Conservation (phyloP, 2,888 invertebrate species). For the Ariolimax columbianus region DNA sequence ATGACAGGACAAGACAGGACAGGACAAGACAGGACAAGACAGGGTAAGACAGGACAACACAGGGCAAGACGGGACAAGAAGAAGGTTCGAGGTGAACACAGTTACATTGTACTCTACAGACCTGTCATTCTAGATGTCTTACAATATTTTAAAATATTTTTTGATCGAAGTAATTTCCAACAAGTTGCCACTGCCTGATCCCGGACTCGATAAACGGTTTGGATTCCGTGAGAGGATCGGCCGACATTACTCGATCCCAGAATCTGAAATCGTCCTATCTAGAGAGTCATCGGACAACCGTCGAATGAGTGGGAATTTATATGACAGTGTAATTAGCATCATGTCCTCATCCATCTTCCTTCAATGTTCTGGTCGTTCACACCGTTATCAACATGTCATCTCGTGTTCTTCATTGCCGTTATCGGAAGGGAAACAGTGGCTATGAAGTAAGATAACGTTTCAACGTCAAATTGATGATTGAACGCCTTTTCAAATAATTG, state of each 20-base stretch:
- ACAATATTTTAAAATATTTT: neutral
- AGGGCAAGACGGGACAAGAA: too few relatives aligned
- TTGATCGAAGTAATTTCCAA: neutral
- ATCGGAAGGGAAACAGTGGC: too few relatives aligned
- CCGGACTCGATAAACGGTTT: neutral
- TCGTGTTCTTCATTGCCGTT: too few relatives aligned
- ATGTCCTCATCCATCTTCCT: neutral
- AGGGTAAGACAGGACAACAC: too few relatives aligned
- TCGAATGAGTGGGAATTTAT: neutral
- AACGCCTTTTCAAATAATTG: too few relatives aligned
- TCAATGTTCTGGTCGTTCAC: neutral
- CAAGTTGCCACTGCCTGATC: neutral
- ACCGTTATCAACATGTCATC: too few relatives aligned
- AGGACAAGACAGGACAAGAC: too few relatives aligned
- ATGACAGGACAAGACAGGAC: too few relatives aligned
- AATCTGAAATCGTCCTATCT: neutral
- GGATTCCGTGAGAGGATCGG: neutral
- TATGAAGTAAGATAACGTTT: too few relatives aligned
- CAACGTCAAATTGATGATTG: too few relatives aligned
- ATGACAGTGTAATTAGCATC: neutral
- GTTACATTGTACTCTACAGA: too few relatives aligned
- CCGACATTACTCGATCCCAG: neutral
- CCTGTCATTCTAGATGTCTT: neutral
- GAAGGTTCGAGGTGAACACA: too few relatives aligned
- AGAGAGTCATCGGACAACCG: neutral